Percentiles rank a stretch among this genome's conserved stretches.
These are phyloP conservation scores for Phalacrocorax pelagicus DNA, from an alignment of 2,113 vertebrate species.

Conservation along the genomic window DNA sequence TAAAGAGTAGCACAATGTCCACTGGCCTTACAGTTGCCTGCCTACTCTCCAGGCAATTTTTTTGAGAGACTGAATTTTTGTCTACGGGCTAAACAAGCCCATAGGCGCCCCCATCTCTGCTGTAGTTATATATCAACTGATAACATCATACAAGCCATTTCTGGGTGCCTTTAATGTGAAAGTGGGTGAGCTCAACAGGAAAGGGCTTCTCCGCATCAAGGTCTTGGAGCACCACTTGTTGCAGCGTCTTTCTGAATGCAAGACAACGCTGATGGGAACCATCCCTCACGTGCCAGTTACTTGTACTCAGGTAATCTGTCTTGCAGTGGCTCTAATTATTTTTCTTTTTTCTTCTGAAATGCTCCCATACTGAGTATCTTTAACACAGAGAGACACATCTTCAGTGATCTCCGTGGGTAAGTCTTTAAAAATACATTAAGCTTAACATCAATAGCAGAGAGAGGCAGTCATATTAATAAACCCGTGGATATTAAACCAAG, in stretches of 20 bases:
- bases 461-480: neutral
- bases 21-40: neutral
- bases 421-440: neutral
- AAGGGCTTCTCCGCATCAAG: neutral
- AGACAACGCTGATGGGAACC: too few relatives aligned
- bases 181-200: neutral
- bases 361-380: neutral
- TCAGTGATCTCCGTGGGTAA: neutral
- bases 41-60: neutral
- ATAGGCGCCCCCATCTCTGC: neutral
- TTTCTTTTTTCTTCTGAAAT: neutral
- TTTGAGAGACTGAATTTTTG: neutral
- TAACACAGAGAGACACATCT: neutral
- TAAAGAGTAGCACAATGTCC: neutral
- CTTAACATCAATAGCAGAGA: neutral
- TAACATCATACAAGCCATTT: neutral
- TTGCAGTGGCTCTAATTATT: neutral
- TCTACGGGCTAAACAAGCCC: neutral
- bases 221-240: too few relatives aligned
- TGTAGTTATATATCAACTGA: neutral
- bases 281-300: accelerated
- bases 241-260: accelerated
- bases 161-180: neutral
- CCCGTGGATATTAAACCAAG: neutral
- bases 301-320: neutral